Evolutionary conservation across 1,140 invertebrate genomes (phyloP), one percentile per base, ranked within the genome.

Genomic region (Heliconius congener): DNA sequence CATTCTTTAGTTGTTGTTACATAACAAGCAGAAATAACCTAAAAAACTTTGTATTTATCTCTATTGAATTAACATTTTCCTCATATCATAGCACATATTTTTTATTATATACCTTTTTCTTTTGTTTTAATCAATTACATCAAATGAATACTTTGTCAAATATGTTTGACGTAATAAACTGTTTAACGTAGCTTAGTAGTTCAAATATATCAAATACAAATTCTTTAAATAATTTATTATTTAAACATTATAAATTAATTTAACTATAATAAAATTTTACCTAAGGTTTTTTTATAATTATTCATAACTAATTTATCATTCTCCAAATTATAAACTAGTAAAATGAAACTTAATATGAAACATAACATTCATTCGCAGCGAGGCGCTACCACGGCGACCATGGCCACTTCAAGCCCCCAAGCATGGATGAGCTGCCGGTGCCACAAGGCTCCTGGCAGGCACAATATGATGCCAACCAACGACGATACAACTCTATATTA

Each of bases 391-490:
- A 93, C 71, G 88, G 81, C 0, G 86, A 86, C 1, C 84, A 84
- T 46, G 83, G 89, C 19, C 74, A 76, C 46, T 92, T 91, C 86
- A 93, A 93, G 84, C 84, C 93, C 5, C 88, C 96, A 23, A 96
- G 94, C 18, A 96, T 97, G 95, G 96, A 97, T 87, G 97, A 98
- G 84, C 87, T 97, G 86, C 96, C 97, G 6, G 95, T 96, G 19
- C 97, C 97, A 8, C 91, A 95, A 73, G 97, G 97, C 37, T 96
- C 96, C 16, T 98, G 97, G 97, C 94, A 97, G 85, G 95, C 96
- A 27, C 87, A 95, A 46, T 89, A 97, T 87, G 95, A 96, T 77
- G 95, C 95, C 39, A 95, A 95, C 46, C 96, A 98, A 83, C 92
- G 94, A 75, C 96, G 95, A 86, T 97, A 97, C 93, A 98, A 97